Evolutionary conservation across 2,888 invertebrate genomes (phyloP).

Genomic region (Cosmia trapezina): DNA sequence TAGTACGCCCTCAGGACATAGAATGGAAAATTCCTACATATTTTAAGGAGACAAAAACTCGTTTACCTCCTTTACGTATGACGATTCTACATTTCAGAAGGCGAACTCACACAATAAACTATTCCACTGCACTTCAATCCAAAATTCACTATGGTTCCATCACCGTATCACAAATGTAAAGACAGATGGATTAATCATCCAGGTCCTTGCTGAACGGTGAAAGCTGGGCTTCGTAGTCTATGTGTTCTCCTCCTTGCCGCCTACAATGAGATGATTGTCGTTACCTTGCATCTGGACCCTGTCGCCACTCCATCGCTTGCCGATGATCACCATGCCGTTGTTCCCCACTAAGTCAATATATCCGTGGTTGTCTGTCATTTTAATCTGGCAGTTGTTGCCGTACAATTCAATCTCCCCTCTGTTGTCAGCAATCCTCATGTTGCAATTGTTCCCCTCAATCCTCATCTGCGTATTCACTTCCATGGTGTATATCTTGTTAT

Average conservation of each 20-base stretch:
- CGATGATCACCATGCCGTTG: conserved; percentile 80
- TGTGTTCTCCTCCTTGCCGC: conserved; percentile 81
- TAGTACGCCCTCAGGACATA: too few species aligned
- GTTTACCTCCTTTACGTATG: conserved; percentile 18
- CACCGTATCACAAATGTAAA: conserved; percentile 88
- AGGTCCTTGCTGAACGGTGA: conserved; percentile 87
- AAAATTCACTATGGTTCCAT: conserved; percentile 58
- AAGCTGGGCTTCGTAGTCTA: conserved; percentile 82
- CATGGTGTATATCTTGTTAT: conserved; percentile 89
- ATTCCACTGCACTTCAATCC: conserved; percentile 69
- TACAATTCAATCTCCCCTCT: conserved; percentile 86
- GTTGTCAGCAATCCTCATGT: conserved; percentile 80
- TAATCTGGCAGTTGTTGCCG: conserved; percentile 85
- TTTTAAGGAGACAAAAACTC: conserved; percentile 29
- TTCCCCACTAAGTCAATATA: conserved; percentile 83
- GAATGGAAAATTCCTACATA: conserved; percentile 22
- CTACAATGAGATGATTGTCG: conserved; percentile 80
- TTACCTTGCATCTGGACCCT: conserved; percentile 82
- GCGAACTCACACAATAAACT: conserved; percentile 54
- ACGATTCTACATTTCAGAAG: conserved; percentile 32
- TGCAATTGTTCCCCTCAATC: conserved; percentile 86
- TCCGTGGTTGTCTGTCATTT: conserved; percentile 83
- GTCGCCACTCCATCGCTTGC: conserved; percentile 81
- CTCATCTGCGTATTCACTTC: conserved; percentile 82
- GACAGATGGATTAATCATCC: conserved; percentile 87